These are phyloP conservation scores for Malacoraja senta DNA, from an alignment of 2,797 vertebrate species.

Conservation along the genomic window DNA sequence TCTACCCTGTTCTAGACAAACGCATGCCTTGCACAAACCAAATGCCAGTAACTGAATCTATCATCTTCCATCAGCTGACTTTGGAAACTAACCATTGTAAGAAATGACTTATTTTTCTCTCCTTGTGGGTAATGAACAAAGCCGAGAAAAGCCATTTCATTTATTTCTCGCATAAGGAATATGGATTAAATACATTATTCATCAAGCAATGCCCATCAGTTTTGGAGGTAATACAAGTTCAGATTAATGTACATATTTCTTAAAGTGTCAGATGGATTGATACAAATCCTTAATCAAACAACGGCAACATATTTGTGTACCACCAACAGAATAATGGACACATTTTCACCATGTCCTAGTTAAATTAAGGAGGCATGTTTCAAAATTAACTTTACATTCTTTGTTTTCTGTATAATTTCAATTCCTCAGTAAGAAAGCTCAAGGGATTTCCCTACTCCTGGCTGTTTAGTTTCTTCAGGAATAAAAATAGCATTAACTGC, in stretches of 20 bases:
- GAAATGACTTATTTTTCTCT: neutral
- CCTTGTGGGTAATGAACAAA: neutral
- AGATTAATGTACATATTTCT: slow-evolving; percentile 11
- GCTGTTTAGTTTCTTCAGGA: neutral
- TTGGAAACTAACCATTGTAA: neutral
- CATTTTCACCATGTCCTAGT: slow-evolving; percentile 6
- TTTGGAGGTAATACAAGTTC: neutral
- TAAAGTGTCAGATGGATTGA: neutral
- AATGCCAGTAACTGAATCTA: slow-evolving; percentile 21
- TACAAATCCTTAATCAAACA: slow-evolving; percentile 14
- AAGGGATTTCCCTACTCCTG: neutral
- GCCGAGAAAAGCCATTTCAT: neutral
- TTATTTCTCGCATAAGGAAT: slow-evolving; percentile 13
- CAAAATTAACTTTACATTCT: neutral
- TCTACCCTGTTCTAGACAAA: neutral
- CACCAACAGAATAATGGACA: neutral
- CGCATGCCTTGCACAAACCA: neutral
- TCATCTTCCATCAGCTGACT: slow-evolving; percentile 4
- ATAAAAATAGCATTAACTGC: slow-evolving; percentile 6
- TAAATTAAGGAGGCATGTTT: neutral
- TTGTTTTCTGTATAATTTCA: neutral
- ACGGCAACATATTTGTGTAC: neutral
- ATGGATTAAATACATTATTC: slow-evolving; percentile 30
- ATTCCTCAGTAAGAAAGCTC: slow-evolving; percentile 4
- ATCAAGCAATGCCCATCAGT: neutral